Percentiles rank a stretch among this genome's conserved stretches.
Conservation (phyloP, 2,888 invertebrate species). For the Oscheius myriophilus region DNA sequence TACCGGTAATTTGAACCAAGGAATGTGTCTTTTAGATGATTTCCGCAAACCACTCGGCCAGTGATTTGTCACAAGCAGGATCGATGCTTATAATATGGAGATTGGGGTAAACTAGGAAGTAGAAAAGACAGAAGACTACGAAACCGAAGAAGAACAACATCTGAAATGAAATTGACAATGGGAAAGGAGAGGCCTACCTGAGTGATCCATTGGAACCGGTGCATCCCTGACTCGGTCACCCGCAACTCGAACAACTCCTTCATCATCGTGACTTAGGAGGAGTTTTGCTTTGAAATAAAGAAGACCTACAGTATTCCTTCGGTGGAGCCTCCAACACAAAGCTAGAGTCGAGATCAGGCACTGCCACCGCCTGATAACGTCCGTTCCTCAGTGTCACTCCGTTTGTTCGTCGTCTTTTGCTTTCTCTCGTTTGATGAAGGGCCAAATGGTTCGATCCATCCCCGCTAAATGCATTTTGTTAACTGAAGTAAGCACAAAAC, state of each 20-base stretch:
- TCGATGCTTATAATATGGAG: constrained; percentile 58
- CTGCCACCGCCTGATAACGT: constrained; percentile 18
- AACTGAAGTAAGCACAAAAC: too few relatives aligned
- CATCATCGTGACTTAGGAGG: constrained; percentile 21
- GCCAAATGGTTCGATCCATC: constrained; percentile 9
- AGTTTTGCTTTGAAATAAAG: too few relatives aligned
- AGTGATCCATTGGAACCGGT: constrained; percentile 69
- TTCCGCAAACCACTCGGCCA: constrained; percentile 64
- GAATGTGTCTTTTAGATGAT: constrained; percentile 32
- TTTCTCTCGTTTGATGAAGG: constrained; percentile 2
- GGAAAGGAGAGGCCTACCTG: constrained; percentile 45
- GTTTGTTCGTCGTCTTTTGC: constrained; percentile 15
- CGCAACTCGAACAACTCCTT: constrained; percentile 39
- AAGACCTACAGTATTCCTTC: constrained; percentile 19
- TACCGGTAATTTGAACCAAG: too few relatives aligned
- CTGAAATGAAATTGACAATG: constrained; percentile 39
- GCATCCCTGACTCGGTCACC: constrained; percentile 55
- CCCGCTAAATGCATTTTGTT: neutral
- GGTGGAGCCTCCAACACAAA: constrained; percentile 13
- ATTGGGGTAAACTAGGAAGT: constrained; percentile 69
- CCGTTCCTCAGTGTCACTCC: constrained; percentile 15
- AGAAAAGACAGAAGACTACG: constrained; percentile 68
- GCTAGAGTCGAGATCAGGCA: constrained; percentile 8
- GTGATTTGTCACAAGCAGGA: constrained; percentile 55
- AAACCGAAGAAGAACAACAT: constrained; percentile 70